Evolutionary conservation across 2,888 invertebrate genomes (phyloP), one percentile per base, ranked within the genome.

Genomic region (Torymus auratus): DNA sequence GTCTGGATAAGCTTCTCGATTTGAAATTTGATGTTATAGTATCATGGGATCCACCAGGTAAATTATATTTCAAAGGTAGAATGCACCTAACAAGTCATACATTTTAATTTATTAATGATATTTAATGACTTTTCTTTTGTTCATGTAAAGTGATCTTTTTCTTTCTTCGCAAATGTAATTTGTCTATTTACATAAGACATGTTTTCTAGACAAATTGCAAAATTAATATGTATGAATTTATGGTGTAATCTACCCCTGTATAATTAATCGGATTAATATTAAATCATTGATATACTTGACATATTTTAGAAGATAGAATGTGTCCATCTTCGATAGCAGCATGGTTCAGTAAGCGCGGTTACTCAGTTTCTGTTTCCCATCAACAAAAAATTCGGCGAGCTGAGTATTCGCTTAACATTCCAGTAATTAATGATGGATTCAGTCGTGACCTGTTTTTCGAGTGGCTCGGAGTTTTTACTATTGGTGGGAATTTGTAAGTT

Each of bases 301-400:
- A 53, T 79, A n/a, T 85, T 85, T 4, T 83, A 91, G 91, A 90
- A 20, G 86, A 89, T 71, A 88, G 88, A 14, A 82, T 93, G 28
- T 94, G 94, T 84, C 93, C 93, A 65, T 94, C 94, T n/a, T 93
- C 94, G 0, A 84, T 93, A 62, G 94, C 94, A 13, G 92, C 93
- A 83, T 94, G 93, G 91, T 93, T 94, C 84, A 81, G 89, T 60
- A 89, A 91, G 83, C 88, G 86, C 70, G 91, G 91, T 7, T 92
- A 92, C 83, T 83, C 85, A 4, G 91, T 93, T 2, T 89, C 90
- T 77, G 83, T 92, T 52, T 93, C 92, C 84, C 87, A 87, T 61
- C 92, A 92, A 53, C 89, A 88, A 76, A 88, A 90, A 70, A 85
- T 84, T 53, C 86, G 88, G 15, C 89, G 88, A 64, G 87, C 86